Percentiles rank a stretch among this genome's conserved stretches.
These are phyloP conservation scores for Agelaius tricolor DNA, from an alignment of 2,113 vertebrate genomes.

Conservation along the genomic window DNA sequence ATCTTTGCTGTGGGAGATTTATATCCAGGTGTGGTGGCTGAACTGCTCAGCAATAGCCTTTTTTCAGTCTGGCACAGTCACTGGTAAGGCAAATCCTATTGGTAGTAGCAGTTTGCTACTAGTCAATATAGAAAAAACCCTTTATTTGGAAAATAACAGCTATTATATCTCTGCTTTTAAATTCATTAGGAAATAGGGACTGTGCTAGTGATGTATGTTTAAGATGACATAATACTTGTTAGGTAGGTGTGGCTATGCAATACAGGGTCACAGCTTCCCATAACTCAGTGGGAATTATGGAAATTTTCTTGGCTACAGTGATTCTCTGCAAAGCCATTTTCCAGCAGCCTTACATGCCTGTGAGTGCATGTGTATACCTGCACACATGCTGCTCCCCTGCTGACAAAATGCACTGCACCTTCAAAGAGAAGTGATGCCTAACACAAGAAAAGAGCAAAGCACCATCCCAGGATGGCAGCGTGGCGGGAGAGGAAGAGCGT, in stretches of 20 bases:
- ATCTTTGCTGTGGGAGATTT: neutral
- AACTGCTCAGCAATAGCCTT: neutral
- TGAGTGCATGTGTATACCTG: fast-evolving
- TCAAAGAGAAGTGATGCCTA: neutral
- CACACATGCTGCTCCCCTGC: neutral
- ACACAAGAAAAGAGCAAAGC: neutral
- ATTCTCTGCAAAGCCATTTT: neutral
- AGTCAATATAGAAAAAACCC: neutral
- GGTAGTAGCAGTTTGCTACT: neutral
- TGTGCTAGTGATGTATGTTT: neutral
- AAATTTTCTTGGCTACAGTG: neutral
- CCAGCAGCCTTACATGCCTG: neutral
- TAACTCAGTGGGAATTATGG: neutral
- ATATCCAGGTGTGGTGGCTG: neutral
- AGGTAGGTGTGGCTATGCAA: neutral
- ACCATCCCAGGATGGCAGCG: neutral
- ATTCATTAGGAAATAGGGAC: neutral
- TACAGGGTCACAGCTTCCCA: neutral
- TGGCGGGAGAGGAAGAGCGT: fast-evolving
- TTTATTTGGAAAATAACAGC: neutral
- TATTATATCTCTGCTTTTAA: neutral
- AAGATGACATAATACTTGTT: neutral
- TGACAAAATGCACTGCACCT: fast-evolving
- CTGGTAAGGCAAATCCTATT: neutral
- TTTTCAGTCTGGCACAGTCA: neutral